Conservation (phyloP, 1,140 invertebrate species). For the Aphaenogaster floridana region DNA sequence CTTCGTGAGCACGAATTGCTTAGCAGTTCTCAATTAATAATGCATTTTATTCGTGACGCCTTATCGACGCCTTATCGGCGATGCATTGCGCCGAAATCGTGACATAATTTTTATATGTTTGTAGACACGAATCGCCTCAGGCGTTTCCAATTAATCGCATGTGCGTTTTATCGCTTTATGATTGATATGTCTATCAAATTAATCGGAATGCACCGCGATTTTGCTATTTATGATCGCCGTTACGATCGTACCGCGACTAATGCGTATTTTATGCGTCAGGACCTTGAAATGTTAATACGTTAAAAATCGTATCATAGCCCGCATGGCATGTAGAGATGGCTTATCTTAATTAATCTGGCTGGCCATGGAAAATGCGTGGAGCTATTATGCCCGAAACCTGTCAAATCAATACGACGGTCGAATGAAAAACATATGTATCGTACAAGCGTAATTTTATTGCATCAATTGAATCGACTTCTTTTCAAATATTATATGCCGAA, state of each 20-base stretch:
- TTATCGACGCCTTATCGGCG: slow-evolving; percentile 6
- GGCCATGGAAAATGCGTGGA: neutral
- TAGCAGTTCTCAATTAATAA: neutral
- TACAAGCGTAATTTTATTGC: neutral
- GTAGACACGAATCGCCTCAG: neutral
- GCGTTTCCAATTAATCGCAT: neutral
- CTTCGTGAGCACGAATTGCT: neutral
- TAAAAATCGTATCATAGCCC: neutral
- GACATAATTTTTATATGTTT: slow-evolving; percentile 1
- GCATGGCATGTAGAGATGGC: neutral
- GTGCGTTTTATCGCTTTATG: neutral
- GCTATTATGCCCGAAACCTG: neutral
- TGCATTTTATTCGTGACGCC: neutral
- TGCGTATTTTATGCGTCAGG: neutral
- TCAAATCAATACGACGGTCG: neutral
- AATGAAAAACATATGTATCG: neutral
- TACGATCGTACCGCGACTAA: neutral
- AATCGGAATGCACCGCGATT: neutral
- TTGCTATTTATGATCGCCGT: neutral
- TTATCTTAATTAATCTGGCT: neutral
- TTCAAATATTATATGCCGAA: neutral
- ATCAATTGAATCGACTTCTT: neutral
- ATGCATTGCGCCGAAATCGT: neutral
- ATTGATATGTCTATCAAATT: slow-evolving; percentile 16
- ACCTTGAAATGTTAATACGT: neutral